Conservation (phyloP, 1,140 invertebrate genomes). For the Caenorhabditis remanei region DNA sequence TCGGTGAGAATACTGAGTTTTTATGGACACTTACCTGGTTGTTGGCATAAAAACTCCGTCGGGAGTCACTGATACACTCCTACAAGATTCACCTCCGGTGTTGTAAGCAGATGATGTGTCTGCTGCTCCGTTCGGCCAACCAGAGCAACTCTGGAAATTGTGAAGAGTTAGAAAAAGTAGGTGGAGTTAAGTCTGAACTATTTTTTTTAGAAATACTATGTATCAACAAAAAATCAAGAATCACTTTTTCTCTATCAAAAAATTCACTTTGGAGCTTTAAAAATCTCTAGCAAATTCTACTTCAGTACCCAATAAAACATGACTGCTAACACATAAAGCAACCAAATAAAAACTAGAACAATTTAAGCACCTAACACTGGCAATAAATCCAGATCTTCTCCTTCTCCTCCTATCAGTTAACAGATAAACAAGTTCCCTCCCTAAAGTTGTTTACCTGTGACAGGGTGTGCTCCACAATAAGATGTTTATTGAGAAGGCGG, state of each 20-base stretch:
- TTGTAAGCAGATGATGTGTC: slow-evolving; percentile 86
- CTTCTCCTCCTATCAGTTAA: not conserved
- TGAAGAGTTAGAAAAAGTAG: too few species aligned
- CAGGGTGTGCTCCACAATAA: slow-evolving; percentile 64
- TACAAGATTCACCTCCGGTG: slow-evolving; percentile 84
- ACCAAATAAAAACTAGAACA: not conserved
- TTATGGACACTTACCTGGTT: not conserved
- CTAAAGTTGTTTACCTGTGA: slow-evolving; percentile 56
- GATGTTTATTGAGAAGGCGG: slow-evolving; percentile 74
- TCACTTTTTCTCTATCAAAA: too few species aligned
- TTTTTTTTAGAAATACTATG: too few species aligned
- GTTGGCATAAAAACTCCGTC: slow-evolving; percentile 41
- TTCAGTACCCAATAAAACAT: not conserved
- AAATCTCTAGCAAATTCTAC: slow-evolving; percentile 68
- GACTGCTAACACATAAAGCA: not conserved
- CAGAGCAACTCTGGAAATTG: slow-evolving; percentile 62
- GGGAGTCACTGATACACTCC: slow-evolving; percentile 82
- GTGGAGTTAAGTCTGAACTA: too few species aligned
- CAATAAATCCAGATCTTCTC: not conserved
- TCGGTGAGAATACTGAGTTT: not conserved
- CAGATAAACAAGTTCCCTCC: not conserved
- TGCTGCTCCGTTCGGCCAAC: slow-evolving; percentile 77
- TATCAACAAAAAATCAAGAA: too few species aligned
- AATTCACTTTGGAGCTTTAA: too few species aligned
- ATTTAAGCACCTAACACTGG: not conserved